Base-by-base conservation (phyloP, 1,140 invertebrate genomes). In the Psilanteris sp. region DNA sequence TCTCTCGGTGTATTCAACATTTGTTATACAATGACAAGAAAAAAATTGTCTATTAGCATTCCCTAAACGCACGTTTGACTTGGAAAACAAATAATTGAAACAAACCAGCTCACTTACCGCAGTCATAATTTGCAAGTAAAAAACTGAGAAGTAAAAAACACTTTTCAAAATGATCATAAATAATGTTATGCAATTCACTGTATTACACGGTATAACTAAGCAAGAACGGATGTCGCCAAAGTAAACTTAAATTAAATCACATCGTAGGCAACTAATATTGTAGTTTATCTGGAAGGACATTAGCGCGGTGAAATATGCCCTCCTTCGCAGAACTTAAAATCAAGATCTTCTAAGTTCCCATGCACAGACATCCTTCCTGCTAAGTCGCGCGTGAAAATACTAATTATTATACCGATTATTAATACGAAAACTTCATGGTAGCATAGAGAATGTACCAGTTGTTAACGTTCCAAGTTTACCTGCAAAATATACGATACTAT, bases 221-320 rank as follows among this genome's bases (percentile, higher is more conserved):
- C 48, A 54, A 74, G 59, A 71, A 81, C 82, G 83, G 85, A 87
- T 86, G 85, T 86, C 80, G 82, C 83, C 79, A 80, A 79, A 77
- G 84, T 82, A 86, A 88, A 88, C 85, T 88, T 88, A 88, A 88
- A 88, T 88, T 88, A 87, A 88, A 87, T 88, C 85, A 87, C 81
- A 81, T 82, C 76, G 81, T 78, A 85, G 81, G 82, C 78, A 85
- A 84, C 84, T 87, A 87, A 88, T 87, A 87, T 86, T 87, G 82
- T 86, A 88, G 85, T 88, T 88, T 87, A 87, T 87, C 85, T 86
- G 81, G 81, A 79, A 81, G 73, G 82, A 88, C 86, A 87, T 87
- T 87, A 87, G 84, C 85, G 81, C 64, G 73, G 79, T 87, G 84
- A 87, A 88, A 87, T 88, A 88, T 87, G 72, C 76, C 81, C 84